Evolutionary conservation across 2,888 invertebrate genomes (phyloP), one percentile per base, ranked within the genome.

Genomic region (Drosophila austrosaltans): DNA sequence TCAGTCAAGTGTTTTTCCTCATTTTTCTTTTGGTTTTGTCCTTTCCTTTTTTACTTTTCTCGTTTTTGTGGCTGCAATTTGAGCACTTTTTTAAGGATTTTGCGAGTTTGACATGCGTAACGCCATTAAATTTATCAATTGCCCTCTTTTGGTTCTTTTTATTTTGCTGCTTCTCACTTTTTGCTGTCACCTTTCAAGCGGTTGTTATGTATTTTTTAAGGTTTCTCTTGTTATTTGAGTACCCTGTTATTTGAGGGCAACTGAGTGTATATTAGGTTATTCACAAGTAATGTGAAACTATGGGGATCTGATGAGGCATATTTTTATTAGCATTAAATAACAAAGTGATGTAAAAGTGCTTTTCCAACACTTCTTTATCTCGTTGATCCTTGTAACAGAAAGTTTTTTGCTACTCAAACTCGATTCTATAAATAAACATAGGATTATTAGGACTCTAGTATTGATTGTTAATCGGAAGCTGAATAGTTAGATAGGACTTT

Each of bases 81-180:
- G 89, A 85, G 25, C 48, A 48, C 78, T 88, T 74, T 87, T 78
- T 83, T 78, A 89, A 76, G 84, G 84, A 88, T 86, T 89, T 85
- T 63, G 71, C 59, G 67, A 72, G 81, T 72, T 86, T 85, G 84
- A 88, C 84, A 89, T 78, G 89, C 90, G 90, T 88, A 89, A 89
- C 89, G 87, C 90, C 84, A 89, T 85, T 89, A 85, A 85, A 88
- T 85, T 86, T 88, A 89, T 89, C 84, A 85, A 85, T 89, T 88
- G 89, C 89, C 61, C 53, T 60, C n/a, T 56, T 22, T 60, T 20
- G 39, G 39, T 61, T 32, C 39, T 28, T 42, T 36, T 16, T 54
- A 10, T 39, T 53, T 48, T 25, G 16, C 16, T 56, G 25, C 5
- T 54, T 25, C 39, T 36, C 32, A 32, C 32, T 32, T 30, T 36